Base-by-base conservation (phyloP, 2,797 vertebrate species). In the Amniataba percoides region DNA sequence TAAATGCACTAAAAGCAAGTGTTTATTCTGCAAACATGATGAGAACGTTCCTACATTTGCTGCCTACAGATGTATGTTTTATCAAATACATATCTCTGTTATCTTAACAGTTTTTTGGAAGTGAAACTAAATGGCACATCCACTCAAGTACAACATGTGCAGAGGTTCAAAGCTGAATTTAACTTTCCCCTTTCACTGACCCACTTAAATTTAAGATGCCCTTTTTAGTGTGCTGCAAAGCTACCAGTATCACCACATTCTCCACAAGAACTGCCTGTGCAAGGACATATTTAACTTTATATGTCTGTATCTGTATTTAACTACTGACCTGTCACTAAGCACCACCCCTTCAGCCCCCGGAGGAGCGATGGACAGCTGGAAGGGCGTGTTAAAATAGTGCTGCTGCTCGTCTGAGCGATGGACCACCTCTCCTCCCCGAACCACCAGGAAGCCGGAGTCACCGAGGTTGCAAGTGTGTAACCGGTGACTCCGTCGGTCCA, bases 391-490 rank as follows among this genome's bases (percentile, higher is more conserved):
- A 91, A 99, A 99, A 61, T 94, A 94, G 80, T 94, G 93, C 87
- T 94, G 93, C 25, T 99, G 98, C 82, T 99, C 98, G 0, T 99
- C 98, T 0, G 98, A 99, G 10, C 98, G 96, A 83, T 99, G 98
- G 0, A 99, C 97, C 19, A 99, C 98, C 83, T 99, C 97, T n/a
- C 98, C 98, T 4, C 96, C 97, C 64, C 98, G 94, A 56, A 99
- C 98, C 6, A 99, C 98, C 86, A 99, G 89, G 78, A 99, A 99
- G 39, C 98, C 98, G 0, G 98, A 99, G 80, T 99, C 98, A 0
- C 98, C 98, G 55, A 99, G 95, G 92, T 99, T 99, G 63, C 98
- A 99, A 0, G 97, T 97, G 87, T 99, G 98, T 80, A 99, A 89
- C 82, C 93, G 96, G 86, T 98, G 98, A 92, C 96, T 97, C 31